Conservation (phyloP, 2,888 invertebrate species). For the Hirtodrosophila alboralis region DNA sequence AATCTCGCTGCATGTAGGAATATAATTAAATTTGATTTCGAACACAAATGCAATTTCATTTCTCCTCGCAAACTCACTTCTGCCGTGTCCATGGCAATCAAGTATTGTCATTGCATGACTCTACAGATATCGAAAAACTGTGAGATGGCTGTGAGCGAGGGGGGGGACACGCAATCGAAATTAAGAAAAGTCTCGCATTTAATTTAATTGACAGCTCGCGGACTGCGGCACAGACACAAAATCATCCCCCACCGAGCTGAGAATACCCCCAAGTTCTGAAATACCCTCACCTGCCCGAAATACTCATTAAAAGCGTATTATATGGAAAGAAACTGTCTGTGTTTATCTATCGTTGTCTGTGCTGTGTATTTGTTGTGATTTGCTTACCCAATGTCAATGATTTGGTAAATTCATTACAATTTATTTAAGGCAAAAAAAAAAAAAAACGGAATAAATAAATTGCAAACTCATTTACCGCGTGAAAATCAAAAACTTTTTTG, state of each 20-base stretch:
- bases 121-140: slow-evolving; percentile 31
- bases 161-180: slow-evolving; percentile 62
- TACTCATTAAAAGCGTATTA: slow-evolving; percentile 77
- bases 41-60: slow-evolving; percentile 39
- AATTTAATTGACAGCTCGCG: slow-evolving; percentile 81
- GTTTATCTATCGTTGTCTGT: slow-evolving; percentile 37
- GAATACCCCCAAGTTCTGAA: background rate
- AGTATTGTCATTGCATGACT: slow-evolving; percentile 82
- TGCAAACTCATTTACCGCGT: slow-evolving; percentile 79
- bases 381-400: slow-evolving; percentile 40
- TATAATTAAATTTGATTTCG: slow-evolving; percentile 81
- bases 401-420: slow-evolving; percentile 77
- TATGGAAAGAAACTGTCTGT: slow-evolving; percentile 48
- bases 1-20: slow-evolving; percentile 76
- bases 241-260: slow-evolving; percentile 11
- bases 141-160: no score
- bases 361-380: slow-evolving; percentile 1
- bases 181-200: slow-evolving; percentile 79
- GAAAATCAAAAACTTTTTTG: slow-evolving; percentile 52
- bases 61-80: slow-evolving; percentile 1
- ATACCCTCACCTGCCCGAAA: slow-evolving; percentile 22
- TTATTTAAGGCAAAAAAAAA: slow-evolving; percentile 54
- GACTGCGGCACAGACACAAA: slow-evolving; percentile 39
- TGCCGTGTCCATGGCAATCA: slow-evolving; percentile 74
- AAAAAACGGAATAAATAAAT: slow-evolving; percentile 63